Percentiles rank a stretch among this genome's conserved stretches.
Conservation (phyloP, 1,140 invertebrate species). For the Drosophila trapezifrons region DNA sequence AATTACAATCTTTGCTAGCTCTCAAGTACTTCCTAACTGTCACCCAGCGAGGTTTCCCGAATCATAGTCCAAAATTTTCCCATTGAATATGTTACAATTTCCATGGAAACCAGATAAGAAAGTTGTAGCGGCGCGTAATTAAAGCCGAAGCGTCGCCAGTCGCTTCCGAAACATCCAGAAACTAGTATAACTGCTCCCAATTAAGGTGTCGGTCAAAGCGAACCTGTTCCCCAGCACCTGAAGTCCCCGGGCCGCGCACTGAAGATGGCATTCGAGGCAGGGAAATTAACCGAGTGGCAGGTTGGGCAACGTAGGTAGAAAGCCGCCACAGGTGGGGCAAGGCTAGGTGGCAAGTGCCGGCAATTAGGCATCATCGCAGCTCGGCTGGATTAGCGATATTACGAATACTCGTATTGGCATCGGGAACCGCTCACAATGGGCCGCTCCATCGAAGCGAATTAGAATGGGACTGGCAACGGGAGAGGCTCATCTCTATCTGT, state of each 20-base stretch:
- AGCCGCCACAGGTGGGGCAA: constrained; percentile 40
- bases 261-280: constrained; percentile 27
- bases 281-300: constrained; percentile 43
- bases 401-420: constrained; percentile 6
- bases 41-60: constrained; percentile 6
- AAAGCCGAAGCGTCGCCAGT: constrained; percentile 41
- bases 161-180: constrained; percentile 72
- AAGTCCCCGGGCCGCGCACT: not conserved
- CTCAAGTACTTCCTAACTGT: constrained; percentile 3
- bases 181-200: constrained; percentile 74
- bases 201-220: constrained; percentile 73
- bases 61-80: constrained; percentile 31
- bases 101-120: constrained; percentile 60
- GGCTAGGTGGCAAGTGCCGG: constrained; percentile 47
- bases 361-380: constrained; percentile 61
- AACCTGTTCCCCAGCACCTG: constrained; percentile 56
- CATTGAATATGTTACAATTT: constrained; percentile 38
- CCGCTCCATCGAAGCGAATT: constrained; percentile 8
- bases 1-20: not conserved
- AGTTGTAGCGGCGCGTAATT: constrained; percentile 62
- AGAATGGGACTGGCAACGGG: constrained; percentile 36
- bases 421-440: constrained; percentile 13
- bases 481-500: constrained; percentile 7
- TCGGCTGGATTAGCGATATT: constrained; percentile 43
- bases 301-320: constrained; percentile 59